Base-by-base conservation (phyloP, 2,113 vertebrate genomes). In the Collichthys lucidus region DNA sequence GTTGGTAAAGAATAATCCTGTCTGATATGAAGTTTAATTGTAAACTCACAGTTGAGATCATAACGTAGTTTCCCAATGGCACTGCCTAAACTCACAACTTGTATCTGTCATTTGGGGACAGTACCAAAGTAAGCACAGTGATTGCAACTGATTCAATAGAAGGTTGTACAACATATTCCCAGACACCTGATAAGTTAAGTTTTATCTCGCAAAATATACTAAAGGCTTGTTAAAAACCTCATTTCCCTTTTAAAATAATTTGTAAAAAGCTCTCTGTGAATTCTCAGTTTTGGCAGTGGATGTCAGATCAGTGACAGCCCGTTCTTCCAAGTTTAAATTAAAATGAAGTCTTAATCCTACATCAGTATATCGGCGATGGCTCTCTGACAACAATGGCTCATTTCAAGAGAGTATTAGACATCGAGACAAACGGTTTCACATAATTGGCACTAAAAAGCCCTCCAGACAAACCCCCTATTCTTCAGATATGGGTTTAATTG, bases 401-500 rank as follows among this genome's bases (percentile, higher is more conserved):
- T 85, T 92, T 89, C 65, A 81, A 63, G 60, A 71, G 68, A 77
- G 63, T 57, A 88, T 90, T 89, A 89, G 68, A 80, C 74, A 73
- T n/a, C 77, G 86, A 88, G 76, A 87, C 59, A 89, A 88, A 93
- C n/a, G 71, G 70, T 83, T 92, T 77, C 79, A 78, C 79, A 85
- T 94, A 94, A 95, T 92, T 92, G 88, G 69, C 78, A 85, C 79
- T 92, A 90, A 89, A 93, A 92, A 90, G 83, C 88, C 83, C 72
- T 88, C 74, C 79, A 93, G 82, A 86, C 77, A 77, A 70, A 55
- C 85, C 77, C 85, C 77, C 85, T 63, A 64, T 93, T 91, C 90
- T 91, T 90, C 80, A 87, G 84, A 93, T 89, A 87, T 79, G 73
- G 74, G 84, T 91, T 92, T 94, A 92, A 95, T 94, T 95, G 92